These are phyloP conservation scores for Parnassius apollo DNA, from an alignment of 2,888 invertebrate genomes.

Conservation along the genomic window DNA sequence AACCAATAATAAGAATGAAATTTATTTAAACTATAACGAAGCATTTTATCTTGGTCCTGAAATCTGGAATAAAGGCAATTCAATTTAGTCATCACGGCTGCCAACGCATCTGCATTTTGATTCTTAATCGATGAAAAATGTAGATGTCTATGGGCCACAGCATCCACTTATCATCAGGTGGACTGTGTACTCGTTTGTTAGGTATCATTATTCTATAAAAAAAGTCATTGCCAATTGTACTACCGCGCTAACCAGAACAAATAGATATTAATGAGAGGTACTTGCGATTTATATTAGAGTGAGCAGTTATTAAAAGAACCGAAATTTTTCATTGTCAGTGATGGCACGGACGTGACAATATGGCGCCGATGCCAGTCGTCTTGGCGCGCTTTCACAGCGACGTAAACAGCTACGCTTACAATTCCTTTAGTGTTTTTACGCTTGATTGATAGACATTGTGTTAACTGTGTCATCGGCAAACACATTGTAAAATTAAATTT, in stretches of 20 bases:
- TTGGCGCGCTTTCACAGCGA: conserved; percentile 24
- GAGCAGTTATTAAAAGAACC: conserved; percentile 37
- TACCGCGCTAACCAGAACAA: conserved; percentile 4
- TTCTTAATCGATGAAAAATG: too few relatives aligned
- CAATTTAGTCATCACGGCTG: too few relatives aligned
- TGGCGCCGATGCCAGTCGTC: conserved; percentile 45
- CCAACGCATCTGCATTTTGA: too few relatives aligned
- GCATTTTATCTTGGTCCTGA: too few relatives aligned
- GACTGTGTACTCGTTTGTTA: too few relatives aligned
- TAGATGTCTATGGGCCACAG: too few relatives aligned
- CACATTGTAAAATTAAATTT: background rate
- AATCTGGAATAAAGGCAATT: too few relatives aligned
- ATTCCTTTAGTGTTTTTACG: conserved; percentile 36
- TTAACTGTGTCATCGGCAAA: conserved; percentile 3
- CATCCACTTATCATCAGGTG: too few relatives aligned
- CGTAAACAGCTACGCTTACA: conserved; percentile 37
- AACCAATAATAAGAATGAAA: too few relatives aligned
- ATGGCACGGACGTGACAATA: conserved; percentile 46
- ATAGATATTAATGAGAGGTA: conserved; percentile 18
- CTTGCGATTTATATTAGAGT: conserved; percentile 17
- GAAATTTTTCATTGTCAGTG: conserved; percentile 64
- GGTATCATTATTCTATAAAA: background rate
- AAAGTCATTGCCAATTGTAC: background rate
- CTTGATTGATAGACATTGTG: conserved; percentile 37
- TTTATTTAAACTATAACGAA: too few relatives aligned